Evolutionary conservation across 2,797 vertebrate species (phyloP).

Genomic region (Crenuchus spilurus): DNA sequence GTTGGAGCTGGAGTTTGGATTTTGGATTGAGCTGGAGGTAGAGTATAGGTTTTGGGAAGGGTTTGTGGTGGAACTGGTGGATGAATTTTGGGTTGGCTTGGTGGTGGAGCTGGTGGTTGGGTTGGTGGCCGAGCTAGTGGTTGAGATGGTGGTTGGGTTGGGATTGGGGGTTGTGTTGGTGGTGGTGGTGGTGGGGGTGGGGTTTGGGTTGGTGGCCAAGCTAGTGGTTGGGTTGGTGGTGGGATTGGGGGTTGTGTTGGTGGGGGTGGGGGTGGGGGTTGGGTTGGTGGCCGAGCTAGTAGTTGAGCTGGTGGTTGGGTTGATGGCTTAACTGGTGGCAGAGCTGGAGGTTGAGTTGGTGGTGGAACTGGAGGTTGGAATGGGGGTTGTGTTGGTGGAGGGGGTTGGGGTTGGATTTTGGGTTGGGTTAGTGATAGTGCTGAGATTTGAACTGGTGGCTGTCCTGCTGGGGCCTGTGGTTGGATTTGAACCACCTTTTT

Average conservation of each 20-base stretch:
- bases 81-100: constrained; percentile 38
- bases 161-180: constrained; percentile 44
- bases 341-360: constrained; percentile 49
- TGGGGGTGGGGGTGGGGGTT: constrained; percentile 7
- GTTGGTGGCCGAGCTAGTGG: constrained; percentile 45
- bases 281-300: constrained; percentile 18
- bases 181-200: neutral
- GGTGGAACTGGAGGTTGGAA: neutral
- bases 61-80: constrained; percentile 49
- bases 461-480: constrained; percentile 45
- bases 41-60: constrained; percentile 51
- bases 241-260: neutral
- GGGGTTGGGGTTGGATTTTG: neutral
- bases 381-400: neutral
- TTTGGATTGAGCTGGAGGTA: constrained; percentile 55
- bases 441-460: constrained; percentile 20
- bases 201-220: neutral
- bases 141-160: constrained; percentile 53
- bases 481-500: constrained; percentile 3
- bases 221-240: constrained; percentile 35
- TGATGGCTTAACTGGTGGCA: constrained; percentile 22
- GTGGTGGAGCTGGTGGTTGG: constrained; percentile 5
- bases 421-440: constrained; percentile 32
- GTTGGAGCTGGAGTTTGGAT: neutral
- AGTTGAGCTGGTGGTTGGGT: constrained; percentile 43